Evolutionary conservation across 2,797 vertebrate species (phyloP), one percentile per base, ranked within the genome.

Genomic region (Sebastes diploproa): DNA sequence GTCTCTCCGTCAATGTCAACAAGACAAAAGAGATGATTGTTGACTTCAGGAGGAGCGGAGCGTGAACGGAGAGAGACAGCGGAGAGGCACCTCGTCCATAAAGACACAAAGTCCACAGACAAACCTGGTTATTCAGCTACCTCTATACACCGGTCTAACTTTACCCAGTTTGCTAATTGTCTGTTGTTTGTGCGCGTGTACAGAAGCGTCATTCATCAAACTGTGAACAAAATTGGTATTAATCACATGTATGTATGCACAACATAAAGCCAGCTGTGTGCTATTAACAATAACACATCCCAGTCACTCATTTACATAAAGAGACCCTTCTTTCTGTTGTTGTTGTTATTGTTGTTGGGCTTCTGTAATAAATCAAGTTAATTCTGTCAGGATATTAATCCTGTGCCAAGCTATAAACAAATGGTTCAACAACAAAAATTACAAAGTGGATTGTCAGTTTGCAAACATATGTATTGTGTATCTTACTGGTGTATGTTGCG

Each of bases 1-100:
- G 61, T 68, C 79, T 50, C 77, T 80, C 69, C n/a, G 77, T 88
- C 84, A 88, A 55, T 77, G 86, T 87, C 86, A 86, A 78, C 80
- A 23, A 65, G 81, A 76, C 80, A 67, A 46, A 61, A 74, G 63
- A 72, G 72, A 84, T 71, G 79, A 72, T 29, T 65, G 78, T 55
- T 70, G 82, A 81, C 68, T 72, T 68, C 3, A 56, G 72, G 70
- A 25, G 60, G 58, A 80, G 11, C n/a, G 4, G 65, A 65, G 61
- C 16, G 22, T 30, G 69, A 80, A 68, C 22, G 11, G 62, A 52
- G 42, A 46, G 16, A 46, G 42, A 46, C 16, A 18, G 42, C 42
- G 7, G 7, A 46, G 42, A 46, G 42, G 1, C 16, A 46, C 18
- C 46, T 50, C 46, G 18, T 50, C 46, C 46, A 50, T 50, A 50